These are phyloP conservation scores for Caerostris extrusa DNA, from an alignment of 1,140 invertebrate species.

Conservation along the genomic window DNA sequence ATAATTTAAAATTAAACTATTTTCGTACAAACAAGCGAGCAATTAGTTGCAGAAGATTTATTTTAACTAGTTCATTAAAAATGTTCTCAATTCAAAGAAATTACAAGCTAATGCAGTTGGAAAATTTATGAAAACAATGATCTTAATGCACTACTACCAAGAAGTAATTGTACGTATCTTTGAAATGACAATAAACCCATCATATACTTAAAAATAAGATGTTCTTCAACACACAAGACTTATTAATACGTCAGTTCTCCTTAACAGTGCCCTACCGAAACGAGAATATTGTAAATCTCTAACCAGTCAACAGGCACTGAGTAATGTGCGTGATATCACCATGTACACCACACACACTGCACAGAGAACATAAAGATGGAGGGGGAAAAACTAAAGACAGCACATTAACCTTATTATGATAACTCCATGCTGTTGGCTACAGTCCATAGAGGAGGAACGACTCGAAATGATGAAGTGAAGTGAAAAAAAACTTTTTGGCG, in stretches of 20 bases:
- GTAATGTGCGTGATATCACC: neutral
- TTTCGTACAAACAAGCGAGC: no score
- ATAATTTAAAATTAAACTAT: no score
- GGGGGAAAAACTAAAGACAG: neutral
- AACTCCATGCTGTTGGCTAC: neutral
- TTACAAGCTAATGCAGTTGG: no score
- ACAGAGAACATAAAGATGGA: neutral
- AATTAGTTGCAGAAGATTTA: no score
- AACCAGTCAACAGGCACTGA: constrained; percentile 41
- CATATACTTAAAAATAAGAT: neutral
- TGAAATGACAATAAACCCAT: neutral
- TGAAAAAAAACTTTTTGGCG: neutral
- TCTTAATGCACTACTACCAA: no score
- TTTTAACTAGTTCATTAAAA: no score
- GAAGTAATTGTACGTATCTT: no score
- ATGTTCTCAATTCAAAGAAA: no score
- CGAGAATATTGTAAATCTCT: neutral
- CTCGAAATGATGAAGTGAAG: neutral
- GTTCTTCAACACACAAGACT: neutral
- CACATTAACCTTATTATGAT: constrained; percentile 17
- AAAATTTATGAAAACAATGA: no score
- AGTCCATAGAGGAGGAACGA: neutral
- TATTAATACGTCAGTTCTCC: neutral
- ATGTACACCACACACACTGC: neutral
- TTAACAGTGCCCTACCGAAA: neutral